A percentile compares a stretch with the other conserved stretches of the same genome.
phyloP scores from a whole-genome alignment of 1,140 invertebrate species.

The Heliothis virescens region DNA sequence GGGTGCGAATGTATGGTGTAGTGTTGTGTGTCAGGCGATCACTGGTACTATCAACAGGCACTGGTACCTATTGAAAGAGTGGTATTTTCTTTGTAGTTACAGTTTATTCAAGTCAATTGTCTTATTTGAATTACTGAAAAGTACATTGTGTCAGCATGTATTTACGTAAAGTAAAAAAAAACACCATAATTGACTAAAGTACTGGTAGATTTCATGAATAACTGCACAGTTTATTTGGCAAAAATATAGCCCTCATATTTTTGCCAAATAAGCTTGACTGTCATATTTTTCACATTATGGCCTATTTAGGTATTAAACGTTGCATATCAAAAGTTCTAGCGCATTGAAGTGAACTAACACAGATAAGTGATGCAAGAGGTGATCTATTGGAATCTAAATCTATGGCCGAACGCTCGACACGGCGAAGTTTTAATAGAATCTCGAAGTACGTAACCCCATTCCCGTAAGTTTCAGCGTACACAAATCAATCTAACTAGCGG shows the following conservation, averaged over 20 bases:
- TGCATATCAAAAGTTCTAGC: neutral
- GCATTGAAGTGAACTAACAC: neutral
- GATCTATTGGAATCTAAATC: constrained; percentile 20
- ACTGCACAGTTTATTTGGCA: too few species aligned
- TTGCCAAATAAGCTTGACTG: too few species aligned
- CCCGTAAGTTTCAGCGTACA: neutral
- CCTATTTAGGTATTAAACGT: neutral
- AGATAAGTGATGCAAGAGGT: constrained; percentile 7
- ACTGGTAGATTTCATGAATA: too few species aligned
- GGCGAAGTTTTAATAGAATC: constrained; percentile 37
- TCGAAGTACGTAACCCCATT: neutral
- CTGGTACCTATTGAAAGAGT: too few species aligned
- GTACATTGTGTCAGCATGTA: too few species aligned
- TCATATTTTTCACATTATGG: too few species aligned
- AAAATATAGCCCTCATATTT: too few species aligned
- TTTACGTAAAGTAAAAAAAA: too few species aligned
- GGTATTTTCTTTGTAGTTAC: too few species aligned
- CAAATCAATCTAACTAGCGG: constrained; percentile 16
- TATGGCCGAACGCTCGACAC: neutral
- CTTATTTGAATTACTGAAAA: too few species aligned
- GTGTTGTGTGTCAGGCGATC: neutral
- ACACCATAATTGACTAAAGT: too few species aligned
- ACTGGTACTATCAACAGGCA: neutral
- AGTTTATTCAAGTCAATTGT: too few species aligned
- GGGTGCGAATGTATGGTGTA: neutral